Percentiles rank a stretch among this genome's conserved stretches.
phyloP scores from a whole-genome alignment of 2,797 vertebrate genomes.

The Micromesistius poutassou region DNA sequence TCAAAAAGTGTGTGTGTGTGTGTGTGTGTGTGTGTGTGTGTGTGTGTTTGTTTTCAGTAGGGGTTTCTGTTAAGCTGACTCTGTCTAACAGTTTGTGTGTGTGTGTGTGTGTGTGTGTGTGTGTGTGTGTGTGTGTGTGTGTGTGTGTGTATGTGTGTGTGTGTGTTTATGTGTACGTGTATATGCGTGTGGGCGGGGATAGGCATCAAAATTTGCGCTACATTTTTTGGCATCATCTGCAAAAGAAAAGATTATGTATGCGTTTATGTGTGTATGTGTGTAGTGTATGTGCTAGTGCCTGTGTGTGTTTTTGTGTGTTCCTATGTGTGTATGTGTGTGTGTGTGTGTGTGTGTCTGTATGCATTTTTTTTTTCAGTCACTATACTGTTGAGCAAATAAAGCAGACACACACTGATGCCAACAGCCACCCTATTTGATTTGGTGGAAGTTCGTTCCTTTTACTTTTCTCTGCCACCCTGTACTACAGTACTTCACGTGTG shows the following conservation, averaged over 20 bases:
- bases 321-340: conserved; percentile 25
- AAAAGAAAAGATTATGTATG: conserved; percentile 10
- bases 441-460: neutral
- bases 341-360: conserved; percentile 3
- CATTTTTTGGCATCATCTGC: conserved; percentile 1
- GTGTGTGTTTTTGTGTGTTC: conserved; percentile 20
- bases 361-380: conserved; percentile 40
- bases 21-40: conserved; percentile 24
- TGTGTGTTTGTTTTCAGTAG: conserved; percentile 14
- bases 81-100: conserved; percentile 2
- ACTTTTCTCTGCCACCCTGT: too few relatives aligned
- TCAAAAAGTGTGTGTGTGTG: conserved; percentile 51
- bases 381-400: conserved; percentile 24
- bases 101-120: neutral
- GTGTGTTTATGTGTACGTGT: neutral
- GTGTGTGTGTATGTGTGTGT: neutral
- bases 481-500: neutral
- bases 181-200: neutral
- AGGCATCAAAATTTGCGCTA: neutral
- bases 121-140: neutral
- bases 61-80: conserved; percentile 44
- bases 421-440: neutral
- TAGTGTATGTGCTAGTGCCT: conserved; percentile 21
- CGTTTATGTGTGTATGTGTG: conserved; percentile 22
- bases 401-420: neutral